These are phyloP conservation scores for Apomyelois bistriatella DNA, from an alignment of 2,888 invertebrate species.

Conservation along the genomic window DNA sequence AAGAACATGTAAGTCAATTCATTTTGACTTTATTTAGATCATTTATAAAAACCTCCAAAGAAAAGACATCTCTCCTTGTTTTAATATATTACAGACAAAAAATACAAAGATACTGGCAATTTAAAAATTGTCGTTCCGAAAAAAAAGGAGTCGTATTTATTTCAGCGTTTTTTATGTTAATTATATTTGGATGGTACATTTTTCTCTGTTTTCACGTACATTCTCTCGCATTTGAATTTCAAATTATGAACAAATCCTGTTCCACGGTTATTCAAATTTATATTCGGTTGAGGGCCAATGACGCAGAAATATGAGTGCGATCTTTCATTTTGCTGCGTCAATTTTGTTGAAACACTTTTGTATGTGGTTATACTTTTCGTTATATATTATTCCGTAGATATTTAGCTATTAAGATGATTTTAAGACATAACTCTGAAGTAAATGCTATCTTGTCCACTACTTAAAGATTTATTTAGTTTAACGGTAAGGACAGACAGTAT, in stretches of 20 bases:
- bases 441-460: no score
- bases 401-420: no score
- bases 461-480: no score
- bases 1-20: no score
- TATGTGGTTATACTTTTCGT: constrained; percentile 28
- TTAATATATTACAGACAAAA: constrained; percentile 20
- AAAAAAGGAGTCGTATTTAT: constrained; percentile 46
- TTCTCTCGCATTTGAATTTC: constrained; percentile 67
- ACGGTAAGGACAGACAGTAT: no score
- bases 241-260: constrained; percentile 48
- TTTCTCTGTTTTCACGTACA: constrained; percentile 40
- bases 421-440: no score
- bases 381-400: neutral
- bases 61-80: neutral
- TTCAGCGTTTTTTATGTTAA: constrained; percentile 59
- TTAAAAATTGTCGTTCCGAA: neutral
- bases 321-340: constrained; percentile 56
- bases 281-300: constrained; percentile 48
- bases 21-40: no score
- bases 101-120: neutral
- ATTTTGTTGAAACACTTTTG: constrained; percentile 51
- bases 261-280: constrained; percentile 45
- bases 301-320: constrained; percentile 57
- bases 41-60: no score
- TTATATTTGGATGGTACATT: constrained; percentile 58